Evolutionary conservation across 2,888 invertebrate genomes (phyloP).

Genomic region (Syrphus vitripennis): DNA sequence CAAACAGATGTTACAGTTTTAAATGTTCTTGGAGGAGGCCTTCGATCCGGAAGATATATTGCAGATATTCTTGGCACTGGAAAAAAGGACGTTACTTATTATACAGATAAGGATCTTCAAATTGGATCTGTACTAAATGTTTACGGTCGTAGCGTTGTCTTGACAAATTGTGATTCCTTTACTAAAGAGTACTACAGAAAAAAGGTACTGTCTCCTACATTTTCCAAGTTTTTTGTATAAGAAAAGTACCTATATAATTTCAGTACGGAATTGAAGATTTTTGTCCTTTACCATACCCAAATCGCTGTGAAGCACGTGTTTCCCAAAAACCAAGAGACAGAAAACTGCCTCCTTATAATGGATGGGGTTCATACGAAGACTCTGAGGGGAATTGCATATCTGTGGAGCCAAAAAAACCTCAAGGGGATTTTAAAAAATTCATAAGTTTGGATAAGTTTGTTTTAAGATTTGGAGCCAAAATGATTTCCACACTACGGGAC

Average conservation of each 20-base stretch:
- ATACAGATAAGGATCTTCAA: constrained; percentile 85
- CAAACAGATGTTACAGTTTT: constrained; percentile 82
- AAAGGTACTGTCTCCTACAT: constrained; percentile 78
- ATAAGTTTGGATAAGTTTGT: constrained; percentile 89
- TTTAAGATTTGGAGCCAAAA: constrained; percentile 89
- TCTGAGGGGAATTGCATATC: constrained; percentile 93
- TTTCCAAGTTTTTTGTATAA: background rate
- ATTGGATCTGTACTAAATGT: constrained; percentile 92
- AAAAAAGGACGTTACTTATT: constrained; percentile 78
- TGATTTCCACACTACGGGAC: constrained; percentile 87
- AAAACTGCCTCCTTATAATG: constrained; percentile 92
- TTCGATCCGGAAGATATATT: constrained; percentile 83
- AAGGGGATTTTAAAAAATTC: constrained; percentile 90
- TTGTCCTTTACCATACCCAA: constrained; percentile 74
- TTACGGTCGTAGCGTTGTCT: constrained; percentile 89
- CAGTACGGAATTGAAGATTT: constrained; percentile 80
- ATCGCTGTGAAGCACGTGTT: constrained; percentile 73
- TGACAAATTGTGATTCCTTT: constrained; percentile 92
- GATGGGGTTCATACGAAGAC: constrained; percentile 94
- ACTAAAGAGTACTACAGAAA: constrained; percentile 92
- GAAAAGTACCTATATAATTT: background rate
- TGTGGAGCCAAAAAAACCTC: constrained; percentile 89
- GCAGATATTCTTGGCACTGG: constrained; percentile 84
- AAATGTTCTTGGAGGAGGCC: constrained; percentile 84
- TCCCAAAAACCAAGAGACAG: constrained; percentile 72